These are phyloP conservation scores for Allacma fusca DNA, from an alignment of 2,888 invertebrate species.

Conservation along the genomic window DNA sequence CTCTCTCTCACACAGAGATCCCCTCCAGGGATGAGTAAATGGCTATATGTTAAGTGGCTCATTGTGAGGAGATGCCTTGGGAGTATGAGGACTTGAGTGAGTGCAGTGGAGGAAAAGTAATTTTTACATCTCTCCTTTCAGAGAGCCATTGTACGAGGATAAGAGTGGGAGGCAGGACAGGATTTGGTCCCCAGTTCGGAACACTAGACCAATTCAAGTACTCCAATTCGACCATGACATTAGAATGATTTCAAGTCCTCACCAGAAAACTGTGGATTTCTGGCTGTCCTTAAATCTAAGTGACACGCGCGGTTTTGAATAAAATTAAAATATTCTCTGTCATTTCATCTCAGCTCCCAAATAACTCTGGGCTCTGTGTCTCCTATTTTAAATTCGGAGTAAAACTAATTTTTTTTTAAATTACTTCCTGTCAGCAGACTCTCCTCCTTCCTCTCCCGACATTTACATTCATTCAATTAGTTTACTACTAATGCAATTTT, in stretches of 20 bases:
- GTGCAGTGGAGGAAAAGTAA: neutral
- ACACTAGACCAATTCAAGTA: neutral
- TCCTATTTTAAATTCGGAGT: too few relatives aligned
- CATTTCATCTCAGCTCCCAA: too few relatives aligned
- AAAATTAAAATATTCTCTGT: too few relatives aligned
- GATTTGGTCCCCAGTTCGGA: constrained; percentile 28
- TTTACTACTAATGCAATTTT: too few relatives aligned
- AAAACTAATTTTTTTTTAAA: too few relatives aligned
- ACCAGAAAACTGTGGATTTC: constrained; percentile 36
- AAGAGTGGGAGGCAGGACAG: neutral
- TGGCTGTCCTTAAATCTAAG: constrained; percentile 42
- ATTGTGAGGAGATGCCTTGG: neutral
- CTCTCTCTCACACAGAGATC: too few relatives aligned
- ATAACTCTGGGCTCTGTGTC: too few relatives aligned
- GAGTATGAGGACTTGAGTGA: neutral
- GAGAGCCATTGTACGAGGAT: constrained; percentile 27
- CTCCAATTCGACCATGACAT: constrained; percentile 37
- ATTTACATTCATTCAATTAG: too few relatives aligned
- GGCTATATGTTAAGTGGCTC: neutral
- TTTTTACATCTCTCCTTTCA: too few relatives aligned
- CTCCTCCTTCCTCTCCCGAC: too few relatives aligned
- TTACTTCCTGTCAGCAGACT: too few relatives aligned
- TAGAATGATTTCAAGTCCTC: constrained; percentile 39
- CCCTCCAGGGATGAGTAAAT: neutral
- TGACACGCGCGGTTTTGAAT: constrained; percentile 24